These are phyloP conservation scores for Acanthis flammea DNA, from an alignment of 2,797 vertebrate genomes.

Conservation along the genomic window DNA sequence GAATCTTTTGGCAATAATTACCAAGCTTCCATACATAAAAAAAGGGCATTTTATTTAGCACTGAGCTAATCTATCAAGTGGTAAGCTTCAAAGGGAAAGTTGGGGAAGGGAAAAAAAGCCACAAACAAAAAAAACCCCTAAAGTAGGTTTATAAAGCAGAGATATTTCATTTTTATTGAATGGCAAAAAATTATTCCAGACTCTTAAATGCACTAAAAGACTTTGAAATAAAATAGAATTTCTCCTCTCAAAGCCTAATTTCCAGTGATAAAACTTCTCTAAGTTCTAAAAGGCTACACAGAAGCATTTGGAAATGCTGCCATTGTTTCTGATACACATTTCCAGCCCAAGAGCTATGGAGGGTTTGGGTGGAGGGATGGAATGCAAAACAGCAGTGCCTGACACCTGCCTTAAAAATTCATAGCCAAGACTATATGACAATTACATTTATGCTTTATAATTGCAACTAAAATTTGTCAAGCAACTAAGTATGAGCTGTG, in stretches of 20 bases:
- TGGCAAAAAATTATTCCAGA: conserved; percentile 53
- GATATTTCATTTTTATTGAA: conserved; percentile 46
- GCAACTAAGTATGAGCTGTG: background rate
- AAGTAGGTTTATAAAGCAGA: conserved; percentile 40
- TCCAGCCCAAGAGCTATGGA: background rate
- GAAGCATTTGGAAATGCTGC: background rate
- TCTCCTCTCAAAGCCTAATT: conserved; percentile 23
- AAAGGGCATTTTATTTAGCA: conserved; percentile 87
- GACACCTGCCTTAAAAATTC: background rate
- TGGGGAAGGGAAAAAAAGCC: background rate
- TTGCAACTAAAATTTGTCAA: background rate
- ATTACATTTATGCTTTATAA: background rate
- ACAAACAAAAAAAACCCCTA: background rate
- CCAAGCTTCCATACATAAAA: conserved; percentile 88
- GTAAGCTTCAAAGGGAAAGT: conserved; percentile 84
- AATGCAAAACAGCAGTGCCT: background rate
- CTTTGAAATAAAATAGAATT: conserved; percentile 50
- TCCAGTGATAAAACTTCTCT: background rate
- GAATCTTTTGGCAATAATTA: conserved; percentile 95
- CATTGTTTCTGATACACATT: background rate
- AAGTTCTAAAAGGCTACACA: background rate
- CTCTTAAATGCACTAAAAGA: conserved; percentile 38
- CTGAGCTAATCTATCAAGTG: conserved; percentile 87
- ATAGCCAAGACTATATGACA: background rate
- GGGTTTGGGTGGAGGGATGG: background rate